Evolutionary conservation across 1,140 invertebrate species (phyloP).

Genomic region (Drosophila pallidifrons): DNA sequence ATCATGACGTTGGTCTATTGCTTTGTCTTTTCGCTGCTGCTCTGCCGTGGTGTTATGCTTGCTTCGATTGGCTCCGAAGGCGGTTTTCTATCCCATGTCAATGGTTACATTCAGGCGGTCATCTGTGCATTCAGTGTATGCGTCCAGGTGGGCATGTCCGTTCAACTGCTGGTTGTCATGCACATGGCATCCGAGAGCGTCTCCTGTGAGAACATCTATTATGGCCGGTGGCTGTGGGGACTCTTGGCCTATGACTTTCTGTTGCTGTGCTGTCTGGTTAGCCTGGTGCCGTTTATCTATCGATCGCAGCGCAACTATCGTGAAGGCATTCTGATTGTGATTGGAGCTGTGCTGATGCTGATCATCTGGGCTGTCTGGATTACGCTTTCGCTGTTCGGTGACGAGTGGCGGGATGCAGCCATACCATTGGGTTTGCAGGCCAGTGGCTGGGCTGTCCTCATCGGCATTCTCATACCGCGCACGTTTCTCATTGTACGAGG

Average conservation of each 20-base stretch:
- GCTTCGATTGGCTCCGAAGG: conserved; percentile 87
- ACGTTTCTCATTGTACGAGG: conserved; percentile 87
- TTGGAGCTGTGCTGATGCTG: conserved; percentile 75
- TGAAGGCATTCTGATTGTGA: conserved; percentile 86
- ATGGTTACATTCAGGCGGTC: conserved; percentile 87
- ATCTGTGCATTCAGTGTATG: conserved; percentile 87
- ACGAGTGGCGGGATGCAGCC: conserved; percentile 86
- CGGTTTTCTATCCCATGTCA: conserved; percentile 88
- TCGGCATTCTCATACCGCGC: conserved; percentile 87
- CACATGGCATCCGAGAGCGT: conserved; percentile 79
- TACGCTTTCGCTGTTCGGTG: conserved; percentile 85
- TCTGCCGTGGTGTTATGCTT: conserved; percentile 87
- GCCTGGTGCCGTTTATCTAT: conserved; percentile 86
- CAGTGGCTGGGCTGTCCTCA: conserved; percentile 86
- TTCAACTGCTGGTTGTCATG: conserved; percentile 85
- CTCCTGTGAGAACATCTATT: conserved; percentile 85
- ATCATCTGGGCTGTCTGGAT: conserved; percentile 87
- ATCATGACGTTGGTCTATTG: conserved; percentile 86
- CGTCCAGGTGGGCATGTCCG: conserved; percentile 86
- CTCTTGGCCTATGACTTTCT: conserved; percentile 86
- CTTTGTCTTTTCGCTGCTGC: conserved; percentile 86
- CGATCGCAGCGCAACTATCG: conserved; percentile 88
- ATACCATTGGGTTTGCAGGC: conserved; percentile 87
- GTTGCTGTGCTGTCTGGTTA: conserved; percentile 86
- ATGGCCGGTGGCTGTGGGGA: conserved; percentile 84